phyloP scores from a whole-genome alignment of 2,113 vertebrate genomes.

The Gavialis gangeticus region DNA sequence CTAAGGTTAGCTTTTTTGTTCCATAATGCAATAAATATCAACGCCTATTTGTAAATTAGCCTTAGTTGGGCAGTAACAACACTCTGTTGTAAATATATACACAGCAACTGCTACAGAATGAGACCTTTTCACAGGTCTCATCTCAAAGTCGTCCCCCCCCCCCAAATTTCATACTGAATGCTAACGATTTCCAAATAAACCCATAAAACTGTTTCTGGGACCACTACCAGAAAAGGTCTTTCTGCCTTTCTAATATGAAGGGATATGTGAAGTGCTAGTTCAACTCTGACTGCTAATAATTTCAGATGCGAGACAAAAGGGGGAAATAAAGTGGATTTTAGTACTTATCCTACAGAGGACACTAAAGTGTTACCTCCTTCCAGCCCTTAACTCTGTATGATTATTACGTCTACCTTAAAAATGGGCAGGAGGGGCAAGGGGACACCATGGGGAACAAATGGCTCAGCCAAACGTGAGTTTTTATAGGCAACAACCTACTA shows the following conservation, averaged over 20 bases:
- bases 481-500: no score
- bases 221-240: not conserved
- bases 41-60: not conserved
- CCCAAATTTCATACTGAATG: not conserved
- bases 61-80: not conserved
- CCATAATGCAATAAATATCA: not conserved
- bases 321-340: not conserved
- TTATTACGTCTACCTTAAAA: not conserved
- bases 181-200: not conserved
- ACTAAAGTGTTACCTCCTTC: not conserved
- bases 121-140: not conserved
- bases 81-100: not conserved
- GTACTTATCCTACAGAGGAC: not conserved
- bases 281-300: not conserved
- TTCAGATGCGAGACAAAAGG: not conserved
- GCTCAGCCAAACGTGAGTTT: no score
- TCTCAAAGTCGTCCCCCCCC: not conserved
- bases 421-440: no score
- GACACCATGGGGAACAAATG: no score
- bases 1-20: no score
- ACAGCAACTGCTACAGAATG: not conserved
- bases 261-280: no score
- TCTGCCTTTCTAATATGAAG: no score
- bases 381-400: not conserved
- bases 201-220: not conserved